Base-by-base conservation (phyloP, 1,140 invertebrate species). In the Heliconius nattereri region DNA sequence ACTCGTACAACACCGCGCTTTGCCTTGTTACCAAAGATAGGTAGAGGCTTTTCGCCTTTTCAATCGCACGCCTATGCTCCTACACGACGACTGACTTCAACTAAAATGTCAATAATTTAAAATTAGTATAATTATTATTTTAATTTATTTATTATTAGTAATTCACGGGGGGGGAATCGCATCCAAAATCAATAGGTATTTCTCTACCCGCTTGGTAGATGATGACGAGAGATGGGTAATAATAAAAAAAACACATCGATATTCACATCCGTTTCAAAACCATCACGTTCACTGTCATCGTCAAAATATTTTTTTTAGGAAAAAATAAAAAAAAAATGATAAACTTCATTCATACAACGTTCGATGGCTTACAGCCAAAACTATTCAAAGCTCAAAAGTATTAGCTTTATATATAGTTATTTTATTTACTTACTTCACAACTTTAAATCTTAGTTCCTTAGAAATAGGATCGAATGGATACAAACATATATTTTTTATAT, bases 261-360 rank as follows among this genome's bases (percentile, higher is more conserved):
- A 66, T 26, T 66, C 60, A 66, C 60, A 66, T 66, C 60, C 60
- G n/a, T 66, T 66, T 16, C 2, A 66, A 66, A 66, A 26, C 60
- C 23, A 26, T 16, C 57, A 66, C n/a, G 20, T 13, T 26, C 60
- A 66, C 60, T 66, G 26, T 76, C 75, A 76, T 76, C 29, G 23
- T 66, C 6, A 16, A 52, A 7, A 52, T 16, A 20, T 52, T 52
- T 52, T 40, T 40, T 45, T 45, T 16, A 16, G 3, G 16, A 45
- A 52, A 75, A 49, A n/a, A 37, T 0, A 71, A 76, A 72, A 77
- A 73, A 77, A 83, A 66, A 80, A 40, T 77, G 77, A 85, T 75
- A 76, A 84, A 60, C 37, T 81, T 81, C 83, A 85, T 85, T 84
- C 82, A 84, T 76, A 78, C 57, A 81, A 54, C 52, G 29, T 75